A percentile compares a stretch with the other conserved stretches of the same genome.
phyloP scores from a whole-genome alignment of 1,140 invertebrate genomes.

The Episyrphus balteatus region DNA sequence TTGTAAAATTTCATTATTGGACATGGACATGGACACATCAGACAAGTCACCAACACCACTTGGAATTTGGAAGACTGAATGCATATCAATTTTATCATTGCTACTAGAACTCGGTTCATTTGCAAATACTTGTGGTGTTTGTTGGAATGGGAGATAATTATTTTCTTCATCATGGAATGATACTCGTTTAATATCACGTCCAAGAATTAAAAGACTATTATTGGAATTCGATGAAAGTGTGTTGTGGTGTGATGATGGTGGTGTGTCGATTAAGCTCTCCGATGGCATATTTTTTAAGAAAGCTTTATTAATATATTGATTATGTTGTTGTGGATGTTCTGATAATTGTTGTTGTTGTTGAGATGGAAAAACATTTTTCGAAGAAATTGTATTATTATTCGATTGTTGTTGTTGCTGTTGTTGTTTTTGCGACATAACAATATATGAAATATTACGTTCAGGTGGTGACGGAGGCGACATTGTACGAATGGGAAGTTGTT shows the following conservation, averaged over 20 bases:
- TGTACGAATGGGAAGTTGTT: no score
- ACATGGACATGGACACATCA: constrained; percentile 6
- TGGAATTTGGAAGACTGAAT: no score
- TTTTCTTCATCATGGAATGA: constrained; percentile 62
- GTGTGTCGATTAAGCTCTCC: no score
- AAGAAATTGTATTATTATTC: no score
- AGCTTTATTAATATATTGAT: no score
- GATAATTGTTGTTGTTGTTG: no score
- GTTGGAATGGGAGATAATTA: constrained; percentile 25
- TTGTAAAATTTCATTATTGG: constrained; percentile 53
- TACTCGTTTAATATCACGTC: constrained; percentile 44
- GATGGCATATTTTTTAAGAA: no score
- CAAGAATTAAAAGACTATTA: not conserved
- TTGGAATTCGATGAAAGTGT: not conserved
- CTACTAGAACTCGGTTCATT: no score
- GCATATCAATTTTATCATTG: no score
- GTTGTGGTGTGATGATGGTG: not conserved
- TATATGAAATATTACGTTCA: constrained; percentile 68
- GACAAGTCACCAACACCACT: no score
- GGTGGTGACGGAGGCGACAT: constrained; percentile 55
- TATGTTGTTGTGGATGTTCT: no score
- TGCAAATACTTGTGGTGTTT: no score
- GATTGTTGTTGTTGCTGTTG: constrained; percentile 10
- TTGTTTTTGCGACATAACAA: constrained; percentile 55
- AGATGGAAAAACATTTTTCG: not conserved